Conservation (phyloP, 2,113 vertebrate genomes). For the Lepidothrix coronata region DNA sequence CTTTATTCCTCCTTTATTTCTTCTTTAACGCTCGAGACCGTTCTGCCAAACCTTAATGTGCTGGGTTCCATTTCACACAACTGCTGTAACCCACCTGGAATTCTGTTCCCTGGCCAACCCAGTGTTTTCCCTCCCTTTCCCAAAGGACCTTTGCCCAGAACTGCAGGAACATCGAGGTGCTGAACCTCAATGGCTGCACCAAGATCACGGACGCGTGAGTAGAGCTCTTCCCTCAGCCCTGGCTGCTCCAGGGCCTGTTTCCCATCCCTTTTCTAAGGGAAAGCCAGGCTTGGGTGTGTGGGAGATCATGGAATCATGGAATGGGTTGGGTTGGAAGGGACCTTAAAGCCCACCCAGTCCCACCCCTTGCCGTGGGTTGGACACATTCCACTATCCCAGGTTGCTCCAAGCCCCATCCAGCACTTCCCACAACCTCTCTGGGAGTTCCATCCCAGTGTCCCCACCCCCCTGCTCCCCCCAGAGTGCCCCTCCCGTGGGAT, state of each 20-base stretch:
- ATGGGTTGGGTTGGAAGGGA: not conserved
- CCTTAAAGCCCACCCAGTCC: not conserved
- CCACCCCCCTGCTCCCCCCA: not conserved
- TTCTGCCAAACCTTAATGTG: fast-evolving
- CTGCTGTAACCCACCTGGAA: not conserved
- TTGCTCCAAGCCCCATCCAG: fast-evolving
- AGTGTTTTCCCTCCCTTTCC: not conserved
- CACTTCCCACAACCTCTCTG: not conserved
- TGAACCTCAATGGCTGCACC: constrained; percentile 96
- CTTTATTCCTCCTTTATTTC: not conserved
- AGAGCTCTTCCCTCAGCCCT: not conserved
- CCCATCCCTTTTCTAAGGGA: not conserved
- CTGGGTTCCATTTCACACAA: fast-evolving
- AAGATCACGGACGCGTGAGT: constrained; percentile 97
- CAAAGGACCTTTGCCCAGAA: constrained; percentile 95
- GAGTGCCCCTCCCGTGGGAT: not conserved
- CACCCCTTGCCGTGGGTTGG: not conserved
- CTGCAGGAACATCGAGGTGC: constrained; percentile 96
- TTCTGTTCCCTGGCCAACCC: not conserved
- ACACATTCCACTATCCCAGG: fast-evolving
- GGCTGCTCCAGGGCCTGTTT: fast-evolving
- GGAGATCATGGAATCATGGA: not conserved
- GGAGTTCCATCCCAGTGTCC: not conserved
- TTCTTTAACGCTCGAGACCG: fast-evolving
- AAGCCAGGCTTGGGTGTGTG: fast-evolving